Percentiles rank a stretch among this genome's conserved stretches.
phyloP scores from a whole-genome alignment of 2,888 invertebrate genomes.

The Aphodius granarius region DNA sequence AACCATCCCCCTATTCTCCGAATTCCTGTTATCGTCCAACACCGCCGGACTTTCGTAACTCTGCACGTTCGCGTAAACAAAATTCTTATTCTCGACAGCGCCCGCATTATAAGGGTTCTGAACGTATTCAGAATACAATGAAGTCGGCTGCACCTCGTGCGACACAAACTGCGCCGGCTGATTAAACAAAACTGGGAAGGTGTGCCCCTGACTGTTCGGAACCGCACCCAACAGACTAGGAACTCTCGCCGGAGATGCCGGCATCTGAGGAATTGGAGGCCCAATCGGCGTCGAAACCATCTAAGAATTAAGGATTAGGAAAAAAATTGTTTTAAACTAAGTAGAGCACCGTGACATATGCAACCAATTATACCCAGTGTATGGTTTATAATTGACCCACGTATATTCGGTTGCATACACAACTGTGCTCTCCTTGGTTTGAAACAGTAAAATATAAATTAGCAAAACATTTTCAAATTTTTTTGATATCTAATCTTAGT shows the following conservation, averaged over 20 bases:
- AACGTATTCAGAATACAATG: slow-evolving; percentile 60
- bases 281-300: slow-evolving; percentile 69
- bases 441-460: too few species aligned
- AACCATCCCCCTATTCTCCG: slow-evolving; percentile 43
- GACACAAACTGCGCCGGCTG: slow-evolving; percentile 36
- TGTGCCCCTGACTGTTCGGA: slow-evolving; percentile 40
- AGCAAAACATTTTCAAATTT: too few species aligned
- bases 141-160: slow-evolving; percentile 37
- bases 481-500: too few species aligned
- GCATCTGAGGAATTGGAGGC: slow-evolving; percentile 37
- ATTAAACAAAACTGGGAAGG: slow-evolving; percentile 50
- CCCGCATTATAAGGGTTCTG: slow-evolving; percentile 60
- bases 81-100: slow-evolving; percentile 22
- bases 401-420: too few species aligned
- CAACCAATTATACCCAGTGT: too few species aligned
- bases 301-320: slow-evolving; percentile 52
- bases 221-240: slow-evolving; percentile 31
- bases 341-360: too few species aligned
- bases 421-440: too few species aligned
- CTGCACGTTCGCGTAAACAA: background rate
- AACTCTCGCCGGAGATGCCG: slow-evolving; percentile 14
- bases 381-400: too few species aligned
- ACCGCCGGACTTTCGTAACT: background rate
- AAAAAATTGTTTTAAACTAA: too few species aligned
- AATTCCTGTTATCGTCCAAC: slow-evolving; percentile 22